These are phyloP conservation scores for Leuctra nigra DNA, from an alignment of 2,888 invertebrate genomes.

Conservation along the genomic window DNA sequence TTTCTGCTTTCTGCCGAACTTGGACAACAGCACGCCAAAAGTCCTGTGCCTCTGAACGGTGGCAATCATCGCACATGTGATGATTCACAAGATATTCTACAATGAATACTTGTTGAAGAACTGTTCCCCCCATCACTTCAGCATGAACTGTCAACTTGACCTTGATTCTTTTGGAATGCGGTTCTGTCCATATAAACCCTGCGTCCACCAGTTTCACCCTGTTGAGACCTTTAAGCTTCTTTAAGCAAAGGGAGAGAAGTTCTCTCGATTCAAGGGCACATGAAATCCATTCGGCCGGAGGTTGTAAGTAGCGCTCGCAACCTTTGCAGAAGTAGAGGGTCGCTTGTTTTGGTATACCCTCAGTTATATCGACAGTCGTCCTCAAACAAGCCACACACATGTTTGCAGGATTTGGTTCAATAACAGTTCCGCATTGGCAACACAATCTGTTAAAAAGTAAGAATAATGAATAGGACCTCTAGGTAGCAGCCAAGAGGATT, in stretches of 20 bases:
- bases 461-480: not conserved
- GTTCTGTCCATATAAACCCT: slow-evolving; percentile 97
- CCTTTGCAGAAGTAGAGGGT: slow-evolving; percentile 85
- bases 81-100: slow-evolving; percentile 87
- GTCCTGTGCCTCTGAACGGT: slow-evolving; percentile 93
- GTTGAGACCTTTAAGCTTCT: slow-evolving; percentile 82
- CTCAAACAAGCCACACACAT: slow-evolving; percentile 95
- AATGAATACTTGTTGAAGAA: slow-evolving; percentile 90
- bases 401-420: slow-evolving; percentile 93
- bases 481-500: no score
- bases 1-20: slow-evolving; percentile 79
- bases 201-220: slow-evolving; percentile 92
- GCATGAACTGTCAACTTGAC: slow-evolving; percentile 91
- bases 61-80: slow-evolving; percentile 98
- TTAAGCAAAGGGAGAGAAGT: slow-evolving; percentile 81
- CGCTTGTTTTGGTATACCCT: slow-evolving; percentile 91
- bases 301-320: slow-evolving; percentile 91
- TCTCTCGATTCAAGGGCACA: slow-evolving; percentile 87
- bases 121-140: slow-evolving; percentile 84
- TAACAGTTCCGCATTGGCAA: slow-evolving; percentile 88
- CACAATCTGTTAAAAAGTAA: slow-evolving; percentile 57
- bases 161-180: slow-evolving; percentile 96
- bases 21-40: slow-evolving; percentile 92
- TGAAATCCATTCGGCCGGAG: slow-evolving; percentile 81
- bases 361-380: slow-evolving; percentile 89